Percentiles rank a stretch among this genome's conserved stretches.
Conservation (phyloP, 2,113 vertebrate species). For the Brachirus orientalis region DNA sequence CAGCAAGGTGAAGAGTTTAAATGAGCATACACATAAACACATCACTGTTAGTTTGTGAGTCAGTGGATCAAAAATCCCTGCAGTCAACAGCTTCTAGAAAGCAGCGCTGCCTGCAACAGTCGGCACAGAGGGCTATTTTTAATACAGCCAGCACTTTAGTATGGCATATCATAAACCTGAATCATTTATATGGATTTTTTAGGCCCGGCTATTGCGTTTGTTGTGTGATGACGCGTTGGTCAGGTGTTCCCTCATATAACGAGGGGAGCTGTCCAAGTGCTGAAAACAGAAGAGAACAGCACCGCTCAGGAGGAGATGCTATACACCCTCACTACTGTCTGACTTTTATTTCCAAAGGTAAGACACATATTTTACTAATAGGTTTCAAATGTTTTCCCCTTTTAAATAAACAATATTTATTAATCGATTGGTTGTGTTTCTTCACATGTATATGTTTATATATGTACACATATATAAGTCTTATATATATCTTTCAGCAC, state of each 20-base stretch:
- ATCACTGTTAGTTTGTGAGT: not conserved
- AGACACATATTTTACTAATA: slow-evolving; percentile 13
- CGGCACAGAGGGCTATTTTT: slow-evolving; percentile 59
- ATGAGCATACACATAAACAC: not conserved
- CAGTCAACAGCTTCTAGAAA: slow-evolving; percentile 18
- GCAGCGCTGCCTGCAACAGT: slow-evolving; percentile 31
- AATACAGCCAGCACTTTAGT: slow-evolving; percentile 35
- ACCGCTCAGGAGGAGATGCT: slow-evolving; percentile 75
- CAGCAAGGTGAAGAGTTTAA: not conserved
- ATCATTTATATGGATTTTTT: slow-evolving; percentile 70
- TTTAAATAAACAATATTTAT: not conserved
- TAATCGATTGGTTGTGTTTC: not conserved
- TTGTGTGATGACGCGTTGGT: slow-evolving; percentile 78
- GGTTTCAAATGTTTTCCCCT: not conserved
- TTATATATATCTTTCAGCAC: not conserved
- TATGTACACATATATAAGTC: no score
- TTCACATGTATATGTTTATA: no score
- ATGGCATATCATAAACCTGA: slow-evolving; percentile 69
- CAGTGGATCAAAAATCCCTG: slow-evolving; percentile 7
- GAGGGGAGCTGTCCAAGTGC: slow-evolving; percentile 87
- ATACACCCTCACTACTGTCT: slow-evolving; percentile 74
- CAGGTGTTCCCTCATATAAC: slow-evolving; percentile 83
- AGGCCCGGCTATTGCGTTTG: slow-evolving; percentile 69
- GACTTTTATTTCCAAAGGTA: slow-evolving; percentile 83
- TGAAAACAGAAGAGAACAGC: slow-evolving; percentile 74